Conservation (phyloP, 2,113 vertebrate species). For the Oenanthe oenanthe region DNA sequence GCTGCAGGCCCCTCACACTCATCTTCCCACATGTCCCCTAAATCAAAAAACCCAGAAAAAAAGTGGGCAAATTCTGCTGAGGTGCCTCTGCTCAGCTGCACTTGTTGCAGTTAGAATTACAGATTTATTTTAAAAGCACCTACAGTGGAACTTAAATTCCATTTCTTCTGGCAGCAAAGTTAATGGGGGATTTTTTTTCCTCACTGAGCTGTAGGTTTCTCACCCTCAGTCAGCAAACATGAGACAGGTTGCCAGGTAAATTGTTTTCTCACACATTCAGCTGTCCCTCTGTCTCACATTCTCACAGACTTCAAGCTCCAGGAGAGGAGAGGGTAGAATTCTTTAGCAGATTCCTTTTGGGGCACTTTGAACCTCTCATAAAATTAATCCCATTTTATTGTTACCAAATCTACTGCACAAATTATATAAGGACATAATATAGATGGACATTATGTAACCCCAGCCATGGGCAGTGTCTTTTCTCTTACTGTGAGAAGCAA, state of each 20-base stretch:
- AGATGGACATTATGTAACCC: not conserved
- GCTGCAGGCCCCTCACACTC: constrained; percentile 9
- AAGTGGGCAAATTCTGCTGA: not conserved
- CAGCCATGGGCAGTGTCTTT: not conserved
- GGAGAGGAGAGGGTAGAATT: not conserved
- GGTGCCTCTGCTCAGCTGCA: constrained; percentile 1
- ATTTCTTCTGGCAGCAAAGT: constrained; percentile 15
- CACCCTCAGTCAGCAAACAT: not conserved
- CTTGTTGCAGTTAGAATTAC: not conserved
- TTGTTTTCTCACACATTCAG: not conserved
- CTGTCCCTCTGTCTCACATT: not conserved
- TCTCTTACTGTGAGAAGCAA: not conserved
- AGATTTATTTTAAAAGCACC: constrained; percentile 15
- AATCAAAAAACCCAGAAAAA: constrained; percentile 33
- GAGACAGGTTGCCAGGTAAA: not conserved
- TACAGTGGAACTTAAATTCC: not conserved
- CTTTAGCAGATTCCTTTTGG: not conserved
- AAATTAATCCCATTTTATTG: not conserved
- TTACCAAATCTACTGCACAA: not conserved
- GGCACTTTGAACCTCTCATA: not conserved
- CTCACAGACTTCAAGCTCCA: not conserved
- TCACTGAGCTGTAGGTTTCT: not conserved
- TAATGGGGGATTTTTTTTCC: not conserved
- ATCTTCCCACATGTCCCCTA: constrained; percentile 28
- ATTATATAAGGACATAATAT: not conserved